Evolutionary conservation across 2,888 invertebrate genomes (phyloP).

Genomic region (Chrysolina oricalcia): DNA sequence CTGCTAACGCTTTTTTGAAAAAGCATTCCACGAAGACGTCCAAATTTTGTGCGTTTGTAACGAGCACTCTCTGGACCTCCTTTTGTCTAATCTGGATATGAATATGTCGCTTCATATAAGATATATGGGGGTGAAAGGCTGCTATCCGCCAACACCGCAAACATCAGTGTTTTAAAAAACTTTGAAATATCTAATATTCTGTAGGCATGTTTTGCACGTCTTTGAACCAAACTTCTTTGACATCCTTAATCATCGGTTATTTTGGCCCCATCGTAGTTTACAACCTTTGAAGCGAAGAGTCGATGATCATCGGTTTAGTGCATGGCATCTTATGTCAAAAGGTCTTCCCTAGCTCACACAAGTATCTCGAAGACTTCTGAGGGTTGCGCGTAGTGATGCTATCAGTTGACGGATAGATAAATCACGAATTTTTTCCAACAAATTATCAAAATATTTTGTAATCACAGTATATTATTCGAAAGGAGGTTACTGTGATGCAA

Average conservation of each 20-base stretch:
- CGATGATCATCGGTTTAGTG: too few species aligned
- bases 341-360: too few species aligned
- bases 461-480: background rate
- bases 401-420: too few species aligned
- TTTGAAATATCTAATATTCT: background rate
- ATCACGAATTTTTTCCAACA: too few species aligned
- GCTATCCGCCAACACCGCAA: slow-evolving; percentile 11
- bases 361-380: too few species aligned
- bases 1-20: background rate
- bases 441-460: too few species aligned
- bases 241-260: too few species aligned
- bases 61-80: slow-evolving; percentile 4
- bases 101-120: background rate
- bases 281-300: too few species aligned
- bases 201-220: slow-evolving; percentile 16
- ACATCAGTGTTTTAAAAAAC: background rate
- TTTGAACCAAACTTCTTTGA: slow-evolving; percentile 35
- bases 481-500: background rate
- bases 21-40: background rate
- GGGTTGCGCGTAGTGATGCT: too few species aligned
- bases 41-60: slow-evolving; percentile 6
- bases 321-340: too few species aligned
- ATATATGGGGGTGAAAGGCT: slow-evolving; percentile 15
- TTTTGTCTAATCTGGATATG: background rate
- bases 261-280: too few species aligned